Conservation (phyloP, 1,140 invertebrate genomes). For the Camponotus vicinus region DNA sequence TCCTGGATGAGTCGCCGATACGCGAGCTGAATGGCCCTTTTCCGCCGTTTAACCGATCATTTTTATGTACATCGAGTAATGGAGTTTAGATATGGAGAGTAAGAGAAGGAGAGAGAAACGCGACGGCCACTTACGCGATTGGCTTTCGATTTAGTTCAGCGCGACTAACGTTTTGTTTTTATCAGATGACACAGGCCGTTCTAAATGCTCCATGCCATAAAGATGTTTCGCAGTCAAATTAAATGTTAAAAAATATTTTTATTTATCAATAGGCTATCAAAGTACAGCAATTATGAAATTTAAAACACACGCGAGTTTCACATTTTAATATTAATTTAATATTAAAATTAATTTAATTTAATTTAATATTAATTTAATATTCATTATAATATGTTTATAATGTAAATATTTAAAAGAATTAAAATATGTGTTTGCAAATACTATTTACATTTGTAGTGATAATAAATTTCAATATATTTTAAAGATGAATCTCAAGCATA, state of each 20-base stretch:
- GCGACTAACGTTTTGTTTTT: constrained; percentile 11
- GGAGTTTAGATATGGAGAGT: not conserved
- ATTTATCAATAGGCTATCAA: too few relatives aligned
- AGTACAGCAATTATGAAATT: too few relatives aligned
- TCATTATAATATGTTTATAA: too few relatives aligned
- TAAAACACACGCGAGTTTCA: too few relatives aligned
- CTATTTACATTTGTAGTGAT: too few relatives aligned
- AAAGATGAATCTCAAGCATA: not conserved
- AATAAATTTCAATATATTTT: not conserved
- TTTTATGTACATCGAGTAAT: constrained; percentile 19
- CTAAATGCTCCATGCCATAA: not conserved
- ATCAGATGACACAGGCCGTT: not conserved
- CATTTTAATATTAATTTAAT: too few relatives aligned
- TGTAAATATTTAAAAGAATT: too few relatives aligned
- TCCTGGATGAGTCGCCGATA: constrained; percentile 38
- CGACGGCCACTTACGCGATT: constrained; percentile 10
- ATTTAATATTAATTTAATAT: too few relatives aligned
- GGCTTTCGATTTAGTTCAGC: constrained; percentile 35
- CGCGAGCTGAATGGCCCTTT: constrained; percentile 8
- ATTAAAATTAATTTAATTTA: too few relatives aligned
- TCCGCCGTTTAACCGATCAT: constrained; percentile 20
- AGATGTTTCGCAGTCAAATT: not conserved
- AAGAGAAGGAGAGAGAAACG: not conserved
- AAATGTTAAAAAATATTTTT: not conserved
- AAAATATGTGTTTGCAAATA: too few relatives aligned